Percentiles rank a stretch among this genome's conserved stretches.
Conservation (phyloP, 2,888 invertebrate genomes). For the Sarcophaga variegata region DNA sequence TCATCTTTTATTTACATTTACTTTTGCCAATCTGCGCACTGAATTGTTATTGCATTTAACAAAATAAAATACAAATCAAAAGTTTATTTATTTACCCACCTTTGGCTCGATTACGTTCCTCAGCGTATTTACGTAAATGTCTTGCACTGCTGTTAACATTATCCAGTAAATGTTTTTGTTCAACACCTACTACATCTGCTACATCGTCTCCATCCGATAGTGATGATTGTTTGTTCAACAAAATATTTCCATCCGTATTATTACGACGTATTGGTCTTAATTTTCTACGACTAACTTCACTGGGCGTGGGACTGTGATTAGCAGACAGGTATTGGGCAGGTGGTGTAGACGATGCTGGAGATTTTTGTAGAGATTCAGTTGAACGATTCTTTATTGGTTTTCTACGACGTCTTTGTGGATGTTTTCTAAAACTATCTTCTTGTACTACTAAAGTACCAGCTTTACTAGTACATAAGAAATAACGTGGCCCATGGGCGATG, state of each 20-base stretch:
- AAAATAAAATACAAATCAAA: no score
- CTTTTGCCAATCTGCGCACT: no score
- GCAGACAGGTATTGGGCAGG: neutral
- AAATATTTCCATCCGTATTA: slow-evolving; percentile 71
- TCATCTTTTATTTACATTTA: no score
- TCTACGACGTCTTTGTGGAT: slow-evolving; percentile 77
- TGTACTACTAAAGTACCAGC: slow-evolving; percentile 83
- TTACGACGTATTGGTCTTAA: slow-evolving; percentile 68
- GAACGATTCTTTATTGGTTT: slow-evolving; percentile 70
- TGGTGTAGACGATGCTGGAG: neutral
- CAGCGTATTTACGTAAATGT: slow-evolving; percentile 40
- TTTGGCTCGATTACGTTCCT: slow-evolving; percentile 32
- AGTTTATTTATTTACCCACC: slow-evolving; percentile 30
- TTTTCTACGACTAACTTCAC: slow-evolving; percentile 56
- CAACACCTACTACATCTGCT: neutral
- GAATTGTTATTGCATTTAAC: no score
- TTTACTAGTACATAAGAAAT: slow-evolving; percentile 83
- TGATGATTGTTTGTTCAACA: slow-evolving; percentile 61
- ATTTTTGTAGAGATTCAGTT: slow-evolving; percentile 42
- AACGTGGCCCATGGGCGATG: slow-evolving; percentile 77
- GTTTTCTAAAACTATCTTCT: slow-evolving; percentile 81
- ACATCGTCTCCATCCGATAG: slow-evolving; percentile 65
- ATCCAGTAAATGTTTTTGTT: slow-evolving; percentile 18
- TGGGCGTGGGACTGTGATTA: slow-evolving; percentile 20
- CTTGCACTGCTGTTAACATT: slow-evolving; percentile 15